phyloP scores from a whole-genome alignment of 1,140 invertebrate genomes.

The Drosophila arawakana region DNA sequence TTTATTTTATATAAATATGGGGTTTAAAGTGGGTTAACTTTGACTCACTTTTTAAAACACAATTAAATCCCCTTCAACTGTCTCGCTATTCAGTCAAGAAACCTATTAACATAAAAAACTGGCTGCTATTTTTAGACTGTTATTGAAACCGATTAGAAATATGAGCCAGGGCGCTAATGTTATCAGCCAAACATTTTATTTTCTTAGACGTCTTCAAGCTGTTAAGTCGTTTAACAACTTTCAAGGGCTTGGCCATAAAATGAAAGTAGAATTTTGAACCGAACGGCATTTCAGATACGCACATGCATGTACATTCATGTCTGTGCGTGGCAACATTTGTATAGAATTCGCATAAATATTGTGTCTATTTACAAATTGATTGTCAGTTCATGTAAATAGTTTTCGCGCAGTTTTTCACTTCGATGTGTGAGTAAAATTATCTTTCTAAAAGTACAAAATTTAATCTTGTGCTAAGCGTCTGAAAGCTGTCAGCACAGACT shows the following conservation, averaged over 20 bases:
- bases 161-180: background rate
- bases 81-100: no score
- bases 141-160: background rate
- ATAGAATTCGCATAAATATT: conserved; percentile 20
- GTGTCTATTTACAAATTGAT: conserved; percentile 1
- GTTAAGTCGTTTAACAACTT: conserved; percentile 18
- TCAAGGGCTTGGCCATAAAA: conserved; percentile 37
- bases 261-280: conserved; percentile 48
- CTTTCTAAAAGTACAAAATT: no score
- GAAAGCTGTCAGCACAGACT: background rate
- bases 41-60: no score
- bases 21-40: no score
- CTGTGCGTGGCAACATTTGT: conserved; percentile 12
- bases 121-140: conserved; percentile 1
- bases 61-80: no score
- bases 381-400: background rate
- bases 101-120: background rate
- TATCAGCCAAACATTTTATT: background rate
- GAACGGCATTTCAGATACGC: conserved; percentile 15
- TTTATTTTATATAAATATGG: background rate
- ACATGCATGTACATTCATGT: conserved; percentile 2
- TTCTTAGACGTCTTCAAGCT: background rate
- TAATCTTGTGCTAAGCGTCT: no score
- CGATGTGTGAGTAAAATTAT: no score
- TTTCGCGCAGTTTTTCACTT: background rate